phyloP scores from a whole-genome alignment of 2,797 vertebrate species.

The Pipistrellus pygmaeus region DNA sequence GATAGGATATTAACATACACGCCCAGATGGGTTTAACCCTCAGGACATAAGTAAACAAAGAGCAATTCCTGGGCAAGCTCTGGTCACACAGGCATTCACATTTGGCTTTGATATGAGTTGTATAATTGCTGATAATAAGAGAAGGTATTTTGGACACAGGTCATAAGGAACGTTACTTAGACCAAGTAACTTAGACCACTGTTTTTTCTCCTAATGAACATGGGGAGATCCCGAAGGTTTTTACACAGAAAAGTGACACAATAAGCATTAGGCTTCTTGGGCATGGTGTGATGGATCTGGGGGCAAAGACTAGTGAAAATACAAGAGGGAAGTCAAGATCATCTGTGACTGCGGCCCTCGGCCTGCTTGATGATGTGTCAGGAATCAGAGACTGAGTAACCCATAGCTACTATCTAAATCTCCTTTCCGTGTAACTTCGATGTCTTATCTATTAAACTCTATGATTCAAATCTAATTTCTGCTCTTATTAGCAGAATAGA shows the following conservation, averaged over 20 bases:
- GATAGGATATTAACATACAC: not conserved
- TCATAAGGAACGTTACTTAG: not conserved
- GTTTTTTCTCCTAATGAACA: conserved; percentile 31
- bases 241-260: conserved; percentile 1
- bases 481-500: conserved; percentile 15
- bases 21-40: not conserved
- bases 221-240: not conserved
- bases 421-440: not conserved
- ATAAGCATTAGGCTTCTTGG: not conserved
- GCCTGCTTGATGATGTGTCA: conserved; percentile 50
- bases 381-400: not conserved
- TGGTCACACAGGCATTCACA: not conserved
- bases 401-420: not conserved
- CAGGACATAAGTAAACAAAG: not conserved
- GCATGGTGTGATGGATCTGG: not conserved
- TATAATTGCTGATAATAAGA: not conserved
- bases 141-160: not conserved
- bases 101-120: not conserved
- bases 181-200: too few species aligned
- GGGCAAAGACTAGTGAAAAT: conserved; percentile 52
- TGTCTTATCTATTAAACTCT: conserved; percentile 46
- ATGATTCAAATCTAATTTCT: conserved; percentile 39
- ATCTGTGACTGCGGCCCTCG: not conserved
- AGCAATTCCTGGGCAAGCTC: not conserved
- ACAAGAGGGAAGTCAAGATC: not conserved